phyloP scores from a whole-genome alignment of 2,888 invertebrate genomes.

The Adelphocoris suturalis region DNA sequence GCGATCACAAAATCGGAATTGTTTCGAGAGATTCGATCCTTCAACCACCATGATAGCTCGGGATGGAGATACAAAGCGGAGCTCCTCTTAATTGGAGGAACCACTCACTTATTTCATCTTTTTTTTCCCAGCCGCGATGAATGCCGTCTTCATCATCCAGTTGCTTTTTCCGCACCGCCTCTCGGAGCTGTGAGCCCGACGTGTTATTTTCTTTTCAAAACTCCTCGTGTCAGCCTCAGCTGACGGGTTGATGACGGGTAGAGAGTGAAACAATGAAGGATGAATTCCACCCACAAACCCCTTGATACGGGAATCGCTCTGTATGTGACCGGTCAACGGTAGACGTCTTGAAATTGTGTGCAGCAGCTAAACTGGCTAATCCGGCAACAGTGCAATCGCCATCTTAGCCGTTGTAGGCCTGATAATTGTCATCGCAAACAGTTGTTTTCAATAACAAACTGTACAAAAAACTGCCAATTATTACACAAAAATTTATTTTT shows the following conservation, averaged over 20 bases:
- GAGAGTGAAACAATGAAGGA: slow-evolving; percentile 20
- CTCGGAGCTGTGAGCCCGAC: neutral
- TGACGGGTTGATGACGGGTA: slow-evolving; percentile 7
- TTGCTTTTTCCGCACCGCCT: slow-evolving; percentile 9
- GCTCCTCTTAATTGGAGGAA: slow-evolving; percentile 19
- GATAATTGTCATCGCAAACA: neutral
- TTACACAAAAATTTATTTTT: too few species aligned
- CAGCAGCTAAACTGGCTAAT: too few species aligned
- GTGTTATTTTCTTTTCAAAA: slow-evolving; percentile 37
- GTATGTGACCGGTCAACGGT: neutral
- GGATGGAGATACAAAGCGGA: neutral
- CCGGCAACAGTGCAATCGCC: too few species aligned
- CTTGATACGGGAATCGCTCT: slow-evolving; percentile 24
- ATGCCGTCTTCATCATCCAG: slow-evolving; percentile 27
- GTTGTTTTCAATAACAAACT: too few species aligned
- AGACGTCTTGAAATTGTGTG: too few species aligned
- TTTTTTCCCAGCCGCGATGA: neutral
- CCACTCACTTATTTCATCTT: slow-evolving; percentile 23
- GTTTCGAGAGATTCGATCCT: too few species aligned
- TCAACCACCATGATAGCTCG: neutral
- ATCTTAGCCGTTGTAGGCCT: too few species aligned
- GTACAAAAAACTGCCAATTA: too few species aligned
- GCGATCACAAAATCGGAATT: too few species aligned
- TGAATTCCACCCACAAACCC: slow-evolving; percentile 8
- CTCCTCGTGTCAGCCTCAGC: slow-evolving; percentile 3